Evolutionary conservation across 2,113 vertebrate genomes (phyloP), one percentile per base, ranked within the genome.

Genomic region (Sterna hirundo): DNA sequence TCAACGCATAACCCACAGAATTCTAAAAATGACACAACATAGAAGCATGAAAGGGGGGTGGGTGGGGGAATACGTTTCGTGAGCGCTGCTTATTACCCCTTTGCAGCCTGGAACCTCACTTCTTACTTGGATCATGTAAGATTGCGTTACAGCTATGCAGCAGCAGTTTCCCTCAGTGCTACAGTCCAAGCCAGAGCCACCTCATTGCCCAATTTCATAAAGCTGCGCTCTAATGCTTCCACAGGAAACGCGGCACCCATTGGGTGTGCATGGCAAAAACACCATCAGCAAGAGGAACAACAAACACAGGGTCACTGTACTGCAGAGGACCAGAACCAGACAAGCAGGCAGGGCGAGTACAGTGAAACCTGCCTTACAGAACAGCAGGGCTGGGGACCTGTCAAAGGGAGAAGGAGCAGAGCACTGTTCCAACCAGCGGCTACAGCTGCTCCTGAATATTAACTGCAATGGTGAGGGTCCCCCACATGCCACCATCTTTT

Each of bases 251-350:
- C 1, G 7, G 55, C 52, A 23, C 36, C 51, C n/a, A 21, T 5
- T n/a, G 58, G 34, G 77, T 8, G 42, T n/a, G 54, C 71, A 38
- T 22, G n/a, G 29, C 77, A 75, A 70, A 69, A 60, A 78, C 27
- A 60, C n/a, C 7, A 4, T 40, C 40, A 80, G 49, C 69, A 92
- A 22, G 32, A 42, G 0, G 0, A 75, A 23, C 26, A 87, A 52
- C 54, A 34, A 64, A 36, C 44, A 68, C 4, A 0, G 0, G 42
- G 40, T 9, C 18, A 22, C 4, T 52, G 49, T 16, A 17, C 21
- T 29, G 15, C 38, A 55, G 58, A 79, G 40, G 34, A 52, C 70
- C 83, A 57, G 71, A 96, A 95, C 94, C 40, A 85, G 93, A 71
- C 29, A 57, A 93, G 72, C 95, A 88, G 71, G 93, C 69, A 86